Evolutionary conservation across 2,113 vertebrate genomes (phyloP), one percentile per base, ranked within the genome.

Genomic region (Eulacestoma nigropectus): DNA sequence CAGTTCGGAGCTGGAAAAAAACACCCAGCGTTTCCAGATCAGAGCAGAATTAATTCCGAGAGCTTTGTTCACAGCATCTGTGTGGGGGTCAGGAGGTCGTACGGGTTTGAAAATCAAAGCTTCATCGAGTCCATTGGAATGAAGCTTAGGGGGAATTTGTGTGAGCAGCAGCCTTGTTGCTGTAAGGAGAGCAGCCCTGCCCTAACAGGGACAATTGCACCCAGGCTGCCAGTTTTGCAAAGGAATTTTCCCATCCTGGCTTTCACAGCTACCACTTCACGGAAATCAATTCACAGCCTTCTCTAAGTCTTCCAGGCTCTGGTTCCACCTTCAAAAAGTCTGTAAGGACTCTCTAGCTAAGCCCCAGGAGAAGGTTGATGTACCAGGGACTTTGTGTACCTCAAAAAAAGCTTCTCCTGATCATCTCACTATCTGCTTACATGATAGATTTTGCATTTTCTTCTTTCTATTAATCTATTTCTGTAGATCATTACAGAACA

Each of bases 41-140:
- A 62, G 64, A 87, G 27, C 42, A 69, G 88, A 91, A 84, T 86
- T 95, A 93, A 96, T 95, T 91, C 76, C 10, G 7, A 86, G 82
- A 77, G 93, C 84, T 97, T 90, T 95, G 75, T 70, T 94, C 78
- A 90, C 52, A 67, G 42, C 72, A 96, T 94, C 78, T 96, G 85
- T 27, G 63, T 11, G n/a, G 44, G 41, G 42, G 35, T 64, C 72
- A 87, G 46, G 59, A 76, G 85, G 33, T 32, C 64, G 52, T 5
- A 15, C 1, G 53, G 17, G 49, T n/a, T 73, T n/a, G 78, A 74
- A 67, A 90, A 96, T 56, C 68, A 63, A 74, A 88, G 63, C 84
- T n/a, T n/a, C n/a, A n/a, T n/a, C n/a, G n/a, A n/a, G n/a, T n/a
- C n/a, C n/a, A n/a, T n/a, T 83, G 47, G 22, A 87, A 65, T 70